phyloP scores from a whole-genome alignment of 53 echinoderm and acorn worm genomes.

The Apostichopus leukothele region DNA sequence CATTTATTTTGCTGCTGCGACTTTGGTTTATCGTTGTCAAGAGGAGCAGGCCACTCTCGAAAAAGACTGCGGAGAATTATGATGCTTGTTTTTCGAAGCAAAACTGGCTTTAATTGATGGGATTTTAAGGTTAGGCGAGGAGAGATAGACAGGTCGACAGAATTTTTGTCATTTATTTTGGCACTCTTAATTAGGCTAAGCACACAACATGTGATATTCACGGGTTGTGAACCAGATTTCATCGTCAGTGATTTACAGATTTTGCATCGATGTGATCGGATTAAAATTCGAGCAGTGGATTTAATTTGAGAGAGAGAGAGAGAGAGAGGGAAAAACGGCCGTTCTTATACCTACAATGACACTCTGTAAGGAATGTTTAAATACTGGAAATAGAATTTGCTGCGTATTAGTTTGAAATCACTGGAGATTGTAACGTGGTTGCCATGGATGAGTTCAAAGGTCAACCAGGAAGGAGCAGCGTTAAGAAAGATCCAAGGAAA shows the following conservation, averaged over 20 bases:
- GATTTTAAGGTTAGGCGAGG: neutral
- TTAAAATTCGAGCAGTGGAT: too few relatives aligned
- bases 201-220: neutral
- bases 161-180: neutral
- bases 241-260: too few relatives aligned
- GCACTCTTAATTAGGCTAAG: neutral
- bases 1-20: neutral
- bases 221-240: too few relatives aligned
- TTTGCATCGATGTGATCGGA: too few relatives aligned
- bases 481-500: conserved; percentile 34
- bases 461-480: conserved; percentile 6
- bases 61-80: too few relatives aligned
- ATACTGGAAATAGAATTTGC: neutral
- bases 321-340: too few relatives aligned
- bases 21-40: neutral
- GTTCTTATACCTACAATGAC: neutral
- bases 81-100: too few relatives aligned
- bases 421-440: neutral
- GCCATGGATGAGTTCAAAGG: neutral
- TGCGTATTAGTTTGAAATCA: too few relatives aligned
- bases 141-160: neutral
- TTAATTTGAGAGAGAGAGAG: too few relatives aligned
- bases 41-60: too few relatives aligned
- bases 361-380: too few relatives aligned
- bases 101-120: neutral